Evolutionary conservation across 2,888 invertebrate species (phyloP), one percentile per base, ranked within the genome.

Genomic region (Achlya flavicornis): DNA sequence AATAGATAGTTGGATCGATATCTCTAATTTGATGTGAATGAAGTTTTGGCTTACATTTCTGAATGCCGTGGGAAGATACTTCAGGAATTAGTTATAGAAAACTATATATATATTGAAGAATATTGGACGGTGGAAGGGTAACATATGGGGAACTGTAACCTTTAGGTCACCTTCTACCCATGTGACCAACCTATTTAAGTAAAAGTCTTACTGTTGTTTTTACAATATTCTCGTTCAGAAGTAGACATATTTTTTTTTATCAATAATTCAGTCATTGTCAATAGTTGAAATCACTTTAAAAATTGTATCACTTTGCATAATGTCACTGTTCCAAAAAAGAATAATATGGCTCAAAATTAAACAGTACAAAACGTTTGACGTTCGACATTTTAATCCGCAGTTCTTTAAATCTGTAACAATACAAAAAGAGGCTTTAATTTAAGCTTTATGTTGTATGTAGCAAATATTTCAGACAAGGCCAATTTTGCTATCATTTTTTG

Each of bases 1-100:
- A 16, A 64, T 46, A 59, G 61, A 61, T 61, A 61, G 41, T 59
- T 57, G 57, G 59, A 14, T 16, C 57, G 57, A 61, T 61, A 57
- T 32, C 57, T 61, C 57, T 57, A 48, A n/a, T 10, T 48, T 48
- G 1, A 16, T n/a, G 16, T 48, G 12, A 41, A 41, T 41, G 41
- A 0, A 4, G 7, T 41, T 41, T 41, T 41, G 41, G 12, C 41
- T 12, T 41, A 41, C 12, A n/a, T 46, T 10, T 8, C 53, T 1
- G 19, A 53, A 19, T 19, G 6, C 43, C 7, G 6, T 43, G 14
- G 12, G 43, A 46, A 46, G n/a, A n/a, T 46, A 46, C n/a, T n/a
- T n/a, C 4, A 14, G 6, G n/a, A n/a, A 46, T 46, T 1, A 8
- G n/a, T 4, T 5, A 12, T n/a, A 46, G 46, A 46, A 14, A 46